Conservation (phyloP, 2,888 invertebrate species). For the Listrodromus nycthemerus region DNA sequence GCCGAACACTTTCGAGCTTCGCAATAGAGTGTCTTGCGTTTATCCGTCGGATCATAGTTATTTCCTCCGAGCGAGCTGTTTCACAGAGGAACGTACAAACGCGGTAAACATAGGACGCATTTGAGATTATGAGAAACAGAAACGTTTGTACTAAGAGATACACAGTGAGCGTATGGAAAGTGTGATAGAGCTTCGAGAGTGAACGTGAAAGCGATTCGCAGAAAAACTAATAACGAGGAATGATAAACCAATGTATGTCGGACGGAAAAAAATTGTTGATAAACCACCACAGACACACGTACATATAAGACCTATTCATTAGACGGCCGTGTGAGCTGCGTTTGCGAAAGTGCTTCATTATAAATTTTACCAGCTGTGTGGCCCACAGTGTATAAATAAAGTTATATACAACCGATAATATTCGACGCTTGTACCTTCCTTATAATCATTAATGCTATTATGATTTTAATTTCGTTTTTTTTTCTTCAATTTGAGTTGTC, state of each 20-base stretch:
- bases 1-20: background rate
- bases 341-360: constrained; percentile 63
- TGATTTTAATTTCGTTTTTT: background rate
- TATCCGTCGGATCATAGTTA: background rate
- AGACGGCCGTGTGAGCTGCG: constrained; percentile 42
- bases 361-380: constrained; percentile 31
- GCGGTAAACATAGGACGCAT: background rate
- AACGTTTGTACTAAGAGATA: background rate
- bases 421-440: constrained; percentile 10
- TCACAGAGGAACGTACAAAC: background rate
- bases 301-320: constrained; percentile 37
- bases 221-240: constrained; percentile 11
- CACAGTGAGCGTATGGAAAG: background rate
- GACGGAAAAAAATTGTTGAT: constrained; percentile 9
- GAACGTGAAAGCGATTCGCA: constrained; percentile 18
- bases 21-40: background rate
- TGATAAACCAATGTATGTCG: constrained; percentile 6
- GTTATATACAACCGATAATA: constrained; percentile 51
- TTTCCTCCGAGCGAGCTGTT: background rate
- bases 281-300: constrained; percentile 25
- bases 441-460: background rate
- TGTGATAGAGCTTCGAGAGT: constrained; percentile 10
- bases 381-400: constrained; percentile 48
- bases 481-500: too few relatives aligned
- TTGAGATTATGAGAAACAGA: background rate